Percentiles rank a stretch among this genome's conserved stretches.
These are phyloP conservation scores for Myiopsitta monachus DNA, from an alignment of 2,113 vertebrate genomes.

Conservation along the genomic window DNA sequence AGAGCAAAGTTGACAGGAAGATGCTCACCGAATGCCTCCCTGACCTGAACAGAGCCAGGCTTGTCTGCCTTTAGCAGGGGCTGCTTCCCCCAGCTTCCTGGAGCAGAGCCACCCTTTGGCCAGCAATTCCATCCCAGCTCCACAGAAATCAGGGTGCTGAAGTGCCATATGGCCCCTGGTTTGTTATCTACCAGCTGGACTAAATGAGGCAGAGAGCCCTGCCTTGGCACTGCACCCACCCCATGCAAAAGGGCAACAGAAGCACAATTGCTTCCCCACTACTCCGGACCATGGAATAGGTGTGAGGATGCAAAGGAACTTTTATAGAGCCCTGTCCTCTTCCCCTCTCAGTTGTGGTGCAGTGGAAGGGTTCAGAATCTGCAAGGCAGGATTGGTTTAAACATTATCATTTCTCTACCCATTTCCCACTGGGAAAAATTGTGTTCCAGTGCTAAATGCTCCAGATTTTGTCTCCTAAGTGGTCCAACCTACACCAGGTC, in stretches of 20 bases:
- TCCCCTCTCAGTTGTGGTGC: not conserved
- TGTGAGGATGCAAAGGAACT: not conserved
- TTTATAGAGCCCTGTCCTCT: not conserved
- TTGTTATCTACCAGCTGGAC: not conserved
- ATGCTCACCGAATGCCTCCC: not conserved
- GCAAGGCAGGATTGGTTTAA: not conserved
- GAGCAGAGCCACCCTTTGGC: not conserved
- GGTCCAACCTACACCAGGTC: not conserved
- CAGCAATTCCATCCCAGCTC: not conserved
- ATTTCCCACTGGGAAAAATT: not conserved
- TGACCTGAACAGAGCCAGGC: not conserved
- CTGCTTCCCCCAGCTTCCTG: not conserved
- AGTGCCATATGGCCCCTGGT: not conserved
- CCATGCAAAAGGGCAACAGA: not conserved
- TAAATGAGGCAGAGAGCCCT: not conserved
- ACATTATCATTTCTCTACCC: not conserved
- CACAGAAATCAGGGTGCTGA: accelerated
- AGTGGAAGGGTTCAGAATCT: not conserved
- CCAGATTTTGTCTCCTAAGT: not conserved
- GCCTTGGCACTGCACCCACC: not conserved
- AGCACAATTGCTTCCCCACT: not conserved
- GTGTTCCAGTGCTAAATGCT: not conserved
- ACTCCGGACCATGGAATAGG: accelerated
- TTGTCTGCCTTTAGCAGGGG: not conserved
- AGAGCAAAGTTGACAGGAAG: not conserved